Conservation (phyloP, 2,888 invertebrate genomes). For the Acrobasis suavella region DNA sequence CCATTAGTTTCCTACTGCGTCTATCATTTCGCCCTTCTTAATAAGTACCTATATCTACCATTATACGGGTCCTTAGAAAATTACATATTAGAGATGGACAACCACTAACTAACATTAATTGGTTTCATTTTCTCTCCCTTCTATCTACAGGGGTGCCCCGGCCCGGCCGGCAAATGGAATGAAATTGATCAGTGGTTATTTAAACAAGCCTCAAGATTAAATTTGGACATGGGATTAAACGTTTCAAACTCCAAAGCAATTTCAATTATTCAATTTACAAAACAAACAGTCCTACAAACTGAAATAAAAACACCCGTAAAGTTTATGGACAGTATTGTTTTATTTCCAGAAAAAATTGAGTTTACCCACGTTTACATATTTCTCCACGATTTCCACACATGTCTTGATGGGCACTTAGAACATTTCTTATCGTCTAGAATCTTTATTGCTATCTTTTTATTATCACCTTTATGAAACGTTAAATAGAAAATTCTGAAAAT, state of each 20-base stretch:
- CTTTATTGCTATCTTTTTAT: conserved; percentile 53
- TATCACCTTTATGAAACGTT: conserved; percentile 48
- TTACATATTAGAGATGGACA: neutral
- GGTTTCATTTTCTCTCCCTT: conserved; percentile 5
- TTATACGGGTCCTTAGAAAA: neutral
- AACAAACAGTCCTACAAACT: conserved; percentile 11
- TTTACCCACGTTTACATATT: conserved; percentile 30
- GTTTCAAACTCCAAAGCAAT: neutral
- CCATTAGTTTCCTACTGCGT: too few species aligned
- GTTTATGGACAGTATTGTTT: neutral
- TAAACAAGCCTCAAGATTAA: conserved; percentile 14
- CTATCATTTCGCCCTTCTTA: too few species aligned
- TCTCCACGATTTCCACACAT: conserved; percentile 34
- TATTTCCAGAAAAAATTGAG: neutral
- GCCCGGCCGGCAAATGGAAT: conserved; percentile 12
- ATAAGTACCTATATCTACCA: neutral
- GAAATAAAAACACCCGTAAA: neutral
- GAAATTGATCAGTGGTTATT: conserved; percentile 10
- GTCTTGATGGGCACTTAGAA: conserved; percentile 40
- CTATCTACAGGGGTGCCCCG: neutral
- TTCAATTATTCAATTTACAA: conserved; percentile 4
- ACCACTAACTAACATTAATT: conserved; percentile 11
- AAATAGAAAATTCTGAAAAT: conserved; percentile 36
- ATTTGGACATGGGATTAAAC: conserved; percentile 3
- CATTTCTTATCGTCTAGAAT: conserved; percentile 43